These are phyloP conservation scores for Acromyrmex echinatior DNA, from an alignment of 1,140 invertebrate species.

Conservation along the genomic window DNA sequence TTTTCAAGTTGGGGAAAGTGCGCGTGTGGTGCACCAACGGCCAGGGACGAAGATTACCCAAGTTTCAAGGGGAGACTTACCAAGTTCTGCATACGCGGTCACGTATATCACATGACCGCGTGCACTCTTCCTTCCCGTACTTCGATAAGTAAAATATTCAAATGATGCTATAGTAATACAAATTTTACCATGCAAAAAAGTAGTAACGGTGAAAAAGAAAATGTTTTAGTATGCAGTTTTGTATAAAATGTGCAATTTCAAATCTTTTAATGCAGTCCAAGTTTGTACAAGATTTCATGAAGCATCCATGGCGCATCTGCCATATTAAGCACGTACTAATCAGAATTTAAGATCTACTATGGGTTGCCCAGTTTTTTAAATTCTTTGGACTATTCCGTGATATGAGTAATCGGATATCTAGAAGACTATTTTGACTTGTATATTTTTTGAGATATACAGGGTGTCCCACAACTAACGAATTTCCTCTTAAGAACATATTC, in stretches of 20 bases:
- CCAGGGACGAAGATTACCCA: conserved; percentile 56
- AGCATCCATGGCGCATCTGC: background rate
- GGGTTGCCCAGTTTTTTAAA: background rate
- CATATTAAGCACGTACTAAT: conserved; percentile 37
- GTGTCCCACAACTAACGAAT: too few relatives aligned
- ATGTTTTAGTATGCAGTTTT: conserved; percentile 8
- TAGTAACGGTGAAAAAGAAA: background rate
- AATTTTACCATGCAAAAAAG: background rate
- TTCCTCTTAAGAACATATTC: too few relatives aligned
- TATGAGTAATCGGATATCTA: background rate
- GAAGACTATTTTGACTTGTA: background rate
- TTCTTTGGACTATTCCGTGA: background rate
- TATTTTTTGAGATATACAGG: background rate
- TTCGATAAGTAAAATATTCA: conserved; percentile 59
- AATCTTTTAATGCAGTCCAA: conserved; percentile 3
- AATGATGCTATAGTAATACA: conserved; percentile 25
- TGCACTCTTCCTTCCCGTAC: background rate
- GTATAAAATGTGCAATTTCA: background rate
- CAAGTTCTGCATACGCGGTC: conserved; percentile 55
- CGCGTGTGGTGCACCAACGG: conserved; percentile 38
- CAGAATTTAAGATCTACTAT: background rate
- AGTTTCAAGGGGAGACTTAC: conserved; percentile 52
- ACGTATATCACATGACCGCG: conserved; percentile 49
- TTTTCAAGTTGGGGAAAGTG: conserved; percentile 57
- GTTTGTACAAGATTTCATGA: background rate